Evolutionary conservation across 2,113 vertebrate genomes (phyloP), one percentile per base, ranked within the genome.

Genomic region (Aptenodytes patagonicus): DNA sequence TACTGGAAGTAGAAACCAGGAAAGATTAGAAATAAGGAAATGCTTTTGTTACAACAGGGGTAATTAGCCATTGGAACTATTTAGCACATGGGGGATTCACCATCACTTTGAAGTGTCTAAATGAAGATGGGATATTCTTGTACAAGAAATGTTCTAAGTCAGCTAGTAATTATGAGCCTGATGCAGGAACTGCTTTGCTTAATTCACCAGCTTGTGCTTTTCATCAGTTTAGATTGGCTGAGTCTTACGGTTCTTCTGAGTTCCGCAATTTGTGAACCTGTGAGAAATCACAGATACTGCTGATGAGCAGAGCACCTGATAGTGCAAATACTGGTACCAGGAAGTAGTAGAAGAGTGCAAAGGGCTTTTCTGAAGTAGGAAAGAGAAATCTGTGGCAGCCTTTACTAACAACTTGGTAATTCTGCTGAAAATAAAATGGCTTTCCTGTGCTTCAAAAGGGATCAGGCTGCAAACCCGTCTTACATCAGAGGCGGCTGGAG

Each of bases 91-190:
- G 68, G 84, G 89, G 89, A 95, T 93, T 97, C 95, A 55, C 90
- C 44, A 65, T 88, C 85, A 54, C 97, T 96, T 96, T 97, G 95
- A 97, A 96, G 87, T 83, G 87, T 70, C 87, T 97, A 94, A 96
- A 97, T 97, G 95, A 97, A 90, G 95, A 95, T 40, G 78, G 71
- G 93, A 93, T 97, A 91, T 96, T 96, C 94, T 97, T 12, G 75
- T 96, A 95, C 87, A 75, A 97, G 91, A 94, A 97, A 97, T 97
- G 92, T 93, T 97, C 93, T 47, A 97, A 95, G 95, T 97, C 94
- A 96, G 91, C 97, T 95, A 42, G 95, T 75, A 96, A 95, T 97
- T 96, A 95, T 14, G 83, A 89, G 89, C 92, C 57, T 90, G 83
- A 84, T 96, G 83, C 82, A 94, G 85, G 79, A 96, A 88, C 87